These are phyloP conservation scores for Palythoa grandiflora DNA, from an alignment of 92 coral and sea anemone species.

Conservation along the genomic window DNA sequence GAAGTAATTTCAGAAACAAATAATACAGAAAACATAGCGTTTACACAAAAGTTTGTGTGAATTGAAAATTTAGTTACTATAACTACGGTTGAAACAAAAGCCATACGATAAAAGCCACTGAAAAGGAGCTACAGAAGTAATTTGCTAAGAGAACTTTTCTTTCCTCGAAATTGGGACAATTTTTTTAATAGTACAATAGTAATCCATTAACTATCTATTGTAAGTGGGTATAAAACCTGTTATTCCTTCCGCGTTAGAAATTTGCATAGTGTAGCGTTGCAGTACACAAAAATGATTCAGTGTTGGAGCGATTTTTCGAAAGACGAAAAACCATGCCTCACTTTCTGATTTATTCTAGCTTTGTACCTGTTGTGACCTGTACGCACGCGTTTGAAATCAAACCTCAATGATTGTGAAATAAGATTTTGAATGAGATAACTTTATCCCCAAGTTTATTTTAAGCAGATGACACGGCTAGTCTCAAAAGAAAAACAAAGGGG, in stretches of 20 bases:
- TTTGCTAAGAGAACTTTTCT: conserved; percentile 31
- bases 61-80: conserved; percentile 20
- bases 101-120: not conserved
- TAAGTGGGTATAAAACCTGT: conserved; percentile 1
- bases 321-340: no score
- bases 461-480: not conserved
- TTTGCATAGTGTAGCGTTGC: conserved; percentile 28
- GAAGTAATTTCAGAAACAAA: conserved; percentile 62
- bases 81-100: conserved; percentile 14
- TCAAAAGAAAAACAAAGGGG: not conserved
- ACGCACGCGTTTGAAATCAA: conserved; percentile 15
- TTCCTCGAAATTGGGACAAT: conserved; percentile 12
- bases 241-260: conserved; percentile 26
- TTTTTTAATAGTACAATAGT: conserved; percentile 29
- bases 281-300: not conserved
- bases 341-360: not conserved
- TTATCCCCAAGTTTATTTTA: not conserved
- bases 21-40: conserved; percentile 69
- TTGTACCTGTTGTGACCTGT: conserved; percentile 11
- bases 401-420: conserved; percentile 13
- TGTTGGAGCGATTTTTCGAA: not conserved
- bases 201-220: conserved; percentile 41
- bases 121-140: not conserved
- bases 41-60: conserved; percentile 17
- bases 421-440: conserved; percentile 25